A percentile compares a stretch with the other conserved stretches of the same genome.
Evolutionary conservation across 1,140 invertebrate genomes (phyloP).

Genomic region (Drosophila repleta): DNA sequence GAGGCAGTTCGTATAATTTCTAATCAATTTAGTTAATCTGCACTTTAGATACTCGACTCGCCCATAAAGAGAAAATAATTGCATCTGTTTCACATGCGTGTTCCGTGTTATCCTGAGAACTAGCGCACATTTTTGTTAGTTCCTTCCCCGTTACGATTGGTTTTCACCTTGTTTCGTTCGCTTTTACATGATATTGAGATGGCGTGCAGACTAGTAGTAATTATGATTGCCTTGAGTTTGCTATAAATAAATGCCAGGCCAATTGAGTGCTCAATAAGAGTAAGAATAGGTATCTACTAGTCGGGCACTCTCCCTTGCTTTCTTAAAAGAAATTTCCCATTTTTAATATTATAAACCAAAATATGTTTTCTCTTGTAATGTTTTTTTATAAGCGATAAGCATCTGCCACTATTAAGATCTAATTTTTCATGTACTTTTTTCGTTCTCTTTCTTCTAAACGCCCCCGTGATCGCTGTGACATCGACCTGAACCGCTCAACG

Average conservation of each 20-base stretch:
- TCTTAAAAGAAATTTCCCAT: background rate
- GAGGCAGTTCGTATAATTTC: slow-evolving; percentile 24
- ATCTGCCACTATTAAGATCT: slow-evolving; percentile 12
- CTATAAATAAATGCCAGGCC: too few relatives aligned
- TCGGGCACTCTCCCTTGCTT: background rate
- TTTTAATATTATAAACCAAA: background rate
- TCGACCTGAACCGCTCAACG: slow-evolving; percentile 27
- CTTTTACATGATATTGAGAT: slow-evolving; percentile 3
- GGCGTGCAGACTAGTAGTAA: background rate
- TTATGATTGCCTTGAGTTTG: background rate
- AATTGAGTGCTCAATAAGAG: too few relatives aligned
- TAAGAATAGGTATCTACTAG: too few relatives aligned
- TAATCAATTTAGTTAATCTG: slow-evolving; percentile 52
- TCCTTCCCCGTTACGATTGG: slow-evolving; percentile 4
- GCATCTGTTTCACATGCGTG: slow-evolving; percentile 69
- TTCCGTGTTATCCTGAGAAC: slow-evolving; percentile 60
- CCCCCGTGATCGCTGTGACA: background rate
- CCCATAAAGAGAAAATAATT: slow-evolving; percentile 72
- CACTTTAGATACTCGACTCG: slow-evolving; percentile 4
- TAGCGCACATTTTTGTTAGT: slow-evolving; percentile 46
- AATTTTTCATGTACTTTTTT: slow-evolving; percentile 24
- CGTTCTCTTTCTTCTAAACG: slow-evolving; percentile 2
- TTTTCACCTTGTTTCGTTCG: slow-evolving; percentile 4
- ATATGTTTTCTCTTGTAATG: background rate
- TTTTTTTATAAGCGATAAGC: slow-evolving; percentile 1